Evolutionary conservation across 1,140 invertebrate species (phyloP), one percentile per base, ranked within the genome.

Genomic region (Oncopodura yosiiana): DNA sequence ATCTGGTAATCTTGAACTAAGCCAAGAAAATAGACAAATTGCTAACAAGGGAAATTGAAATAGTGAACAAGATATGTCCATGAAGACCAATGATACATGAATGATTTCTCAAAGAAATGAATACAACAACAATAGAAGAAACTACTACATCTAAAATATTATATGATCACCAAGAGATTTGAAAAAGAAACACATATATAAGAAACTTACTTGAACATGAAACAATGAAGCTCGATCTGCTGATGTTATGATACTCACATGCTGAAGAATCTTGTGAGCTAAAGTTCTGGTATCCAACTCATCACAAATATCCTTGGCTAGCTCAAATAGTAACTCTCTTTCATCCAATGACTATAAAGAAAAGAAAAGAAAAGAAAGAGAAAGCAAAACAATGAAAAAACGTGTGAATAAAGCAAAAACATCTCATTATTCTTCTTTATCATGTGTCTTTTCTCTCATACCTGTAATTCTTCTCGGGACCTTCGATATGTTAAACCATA

Each of bases 251-350:
- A 92, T 87, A 62, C 86, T 87, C 18, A 95, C 90, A 68, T 95
- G 95, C 71, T 94, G 91, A 21, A 96, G 76, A 66, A 95, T 96
- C 73, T 96, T 96, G 74, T 94, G 89, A 69, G 91, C 94, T 58
- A 95, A 70, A 14, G 87, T 90, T 52, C 87, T 79, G 18, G 95
- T 83, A 66, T 96, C 93, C 65, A 96, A 71, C 69, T 95, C 92
- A 71, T 94, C 93, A 73, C 89, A 95, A 65, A 95, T 94, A 69
- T 94, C 91, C 73, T 94, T 77, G 66, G 93, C 91, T 75, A 95
- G 71, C 73, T 95, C 91, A 70, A 94, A 94, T 68, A 96, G 92
- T 42, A 95, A 78, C 73, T 95, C 88, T 68, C 88, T 89, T 68
- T 95, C 91, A 66, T 94, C 89, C 53, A 95, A 72, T 41, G 87